These are phyloP conservation scores for Zelostemma sp. DNA, from an alignment of 1,140 invertebrate species.

Conservation along the genomic window DNA sequence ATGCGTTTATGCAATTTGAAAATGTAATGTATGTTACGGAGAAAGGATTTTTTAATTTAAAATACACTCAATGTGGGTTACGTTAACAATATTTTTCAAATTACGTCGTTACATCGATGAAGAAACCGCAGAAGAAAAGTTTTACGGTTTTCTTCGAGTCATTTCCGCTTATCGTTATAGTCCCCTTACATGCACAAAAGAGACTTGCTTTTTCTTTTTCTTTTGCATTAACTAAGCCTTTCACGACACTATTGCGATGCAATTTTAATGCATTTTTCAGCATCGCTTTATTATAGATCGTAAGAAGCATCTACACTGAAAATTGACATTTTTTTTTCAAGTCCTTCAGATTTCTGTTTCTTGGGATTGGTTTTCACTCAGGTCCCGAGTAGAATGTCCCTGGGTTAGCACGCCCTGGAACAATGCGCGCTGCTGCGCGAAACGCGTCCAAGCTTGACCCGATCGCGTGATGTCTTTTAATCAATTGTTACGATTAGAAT, in stretches of 20 bases:
- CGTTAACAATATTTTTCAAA: too few relatives aligned
- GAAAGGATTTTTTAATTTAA: too few relatives aligned
- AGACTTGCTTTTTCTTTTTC: background rate
- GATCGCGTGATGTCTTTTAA: slow-evolving; percentile 19
- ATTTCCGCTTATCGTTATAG: slow-evolving; percentile 1
- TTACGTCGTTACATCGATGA: background rate
- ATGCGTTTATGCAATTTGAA: too few relatives aligned
- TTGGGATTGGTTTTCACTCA: too few relatives aligned
- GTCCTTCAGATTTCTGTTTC: too few relatives aligned
- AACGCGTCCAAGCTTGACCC: slow-evolving; percentile 19
- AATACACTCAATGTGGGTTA: too few relatives aligned
- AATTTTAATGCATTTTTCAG: background rate
- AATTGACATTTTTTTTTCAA: too few relatives aligned
- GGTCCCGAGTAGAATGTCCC: too few relatives aligned
- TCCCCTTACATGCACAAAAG: background rate
- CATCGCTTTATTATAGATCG: too few relatives aligned
- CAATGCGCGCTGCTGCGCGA: slow-evolving; percentile 1
- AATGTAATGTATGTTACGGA: too few relatives aligned
- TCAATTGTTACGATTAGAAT: slow-evolving; percentile 25
- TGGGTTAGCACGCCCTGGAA: slow-evolving; percentile 20
- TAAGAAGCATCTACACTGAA: too few relatives aligned
- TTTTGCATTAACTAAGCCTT: background rate
- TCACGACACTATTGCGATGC: background rate
- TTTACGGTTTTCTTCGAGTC: background rate
- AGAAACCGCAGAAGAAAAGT: background rate